A percentile compares a stretch with the other conserved stretches of the same genome.
phyloP scores from a whole-genome alignment of 2,888 invertebrate genomes.

The Chrysolina americana region DNA sequence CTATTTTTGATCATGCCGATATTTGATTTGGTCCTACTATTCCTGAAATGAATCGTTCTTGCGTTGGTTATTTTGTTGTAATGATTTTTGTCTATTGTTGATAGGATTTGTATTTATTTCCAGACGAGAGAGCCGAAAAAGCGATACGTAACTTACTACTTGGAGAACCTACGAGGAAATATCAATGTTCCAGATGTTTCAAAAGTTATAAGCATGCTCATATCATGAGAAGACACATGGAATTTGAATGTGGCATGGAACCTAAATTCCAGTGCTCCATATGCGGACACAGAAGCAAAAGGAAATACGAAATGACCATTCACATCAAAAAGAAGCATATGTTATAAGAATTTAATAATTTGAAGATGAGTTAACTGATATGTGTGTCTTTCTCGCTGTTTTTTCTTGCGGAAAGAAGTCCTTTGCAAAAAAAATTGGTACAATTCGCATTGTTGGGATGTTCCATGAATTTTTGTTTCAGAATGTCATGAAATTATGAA shows the following conservation, averaged over 20 bases:
- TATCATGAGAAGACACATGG: constrained; percentile 74
- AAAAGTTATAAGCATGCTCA: constrained; percentile 74
- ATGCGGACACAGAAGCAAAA: constrained; percentile 70
- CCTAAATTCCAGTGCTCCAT: constrained; percentile 73
- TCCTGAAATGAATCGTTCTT: not conserved
- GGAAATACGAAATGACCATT: constrained; percentile 60
- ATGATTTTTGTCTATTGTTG: not conserved
- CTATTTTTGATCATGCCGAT: constrained; percentile 6
- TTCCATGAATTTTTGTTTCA: no score
- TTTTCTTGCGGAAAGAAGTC: no score
- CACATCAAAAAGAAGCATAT: constrained; percentile 59
- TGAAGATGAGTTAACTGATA: no score
- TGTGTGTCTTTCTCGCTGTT: no score
- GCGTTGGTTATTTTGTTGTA: no score
- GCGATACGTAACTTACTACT: constrained; percentile 40
- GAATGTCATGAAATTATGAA: no score
- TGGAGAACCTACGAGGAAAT: constrained; percentile 32
- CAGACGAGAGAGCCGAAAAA: constrained; percentile 43
- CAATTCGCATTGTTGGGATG: no score
- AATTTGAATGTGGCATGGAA: constrained; percentile 74
- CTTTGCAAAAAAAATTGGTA: no score
- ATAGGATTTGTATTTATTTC: constrained; percentile 29
- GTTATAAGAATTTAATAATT: no score
- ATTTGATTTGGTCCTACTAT: constrained; percentile 13
- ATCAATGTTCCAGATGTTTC: constrained; percentile 72